These are phyloP conservation scores for Cryptops parisi DNA, from an alignment of 2,888 invertebrate genomes.

Conservation along the genomic window DNA sequence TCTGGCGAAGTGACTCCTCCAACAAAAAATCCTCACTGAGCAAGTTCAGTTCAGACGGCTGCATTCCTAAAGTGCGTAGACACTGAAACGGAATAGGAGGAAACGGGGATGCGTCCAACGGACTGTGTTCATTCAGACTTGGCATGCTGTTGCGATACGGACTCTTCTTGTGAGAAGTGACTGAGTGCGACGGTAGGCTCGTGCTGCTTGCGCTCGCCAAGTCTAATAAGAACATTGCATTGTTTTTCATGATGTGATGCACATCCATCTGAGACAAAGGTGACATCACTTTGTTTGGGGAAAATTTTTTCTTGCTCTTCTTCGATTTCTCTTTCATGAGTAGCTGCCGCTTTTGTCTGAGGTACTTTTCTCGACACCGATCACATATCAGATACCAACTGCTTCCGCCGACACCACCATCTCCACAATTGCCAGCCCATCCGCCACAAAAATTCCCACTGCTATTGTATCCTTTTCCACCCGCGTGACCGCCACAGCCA, in stretches of 20 bases:
- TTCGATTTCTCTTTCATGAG: conserved; percentile 30
- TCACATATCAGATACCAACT: conserved; percentile 91
- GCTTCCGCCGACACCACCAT: conserved; percentile 60
- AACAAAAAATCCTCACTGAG: conserved; percentile 23
- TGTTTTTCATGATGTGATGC: conserved; percentile 71
- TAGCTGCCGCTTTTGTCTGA: conserved; percentile 30
- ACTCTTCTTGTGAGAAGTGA: conserved; percentile 18
- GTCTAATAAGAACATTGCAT: conserved; percentile 84
- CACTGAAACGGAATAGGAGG: conserved; percentile 39
- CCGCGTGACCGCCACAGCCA: conserved; percentile 74
- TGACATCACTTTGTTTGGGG: conserved; percentile 21
- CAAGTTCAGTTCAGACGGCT: conserved; percentile 25
- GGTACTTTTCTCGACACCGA: conserved; percentile 65
- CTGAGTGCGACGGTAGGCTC: conserved; percentile 29
- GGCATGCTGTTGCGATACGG: conserved; percentile 30
- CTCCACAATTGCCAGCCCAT: conserved; percentile 79
- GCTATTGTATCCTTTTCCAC: conserved; percentile 83
- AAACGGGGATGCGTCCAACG: conserved; percentile 19
- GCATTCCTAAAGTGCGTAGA: conserved; percentile 38
- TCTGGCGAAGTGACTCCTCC: conserved; percentile 20
- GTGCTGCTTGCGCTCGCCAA: conserved; percentile 58
- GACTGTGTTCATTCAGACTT: conserved; percentile 37
- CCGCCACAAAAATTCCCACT: conserved; percentile 73
- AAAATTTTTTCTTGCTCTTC: conserved; percentile 24
- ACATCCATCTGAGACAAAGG: conserved; percentile 34